Evolutionary conservation across 2,113 vertebrate genomes (phyloP), one percentile per base, ranked within the genome.

Genomic region (Chaetorhynchus papuensis): DNA sequence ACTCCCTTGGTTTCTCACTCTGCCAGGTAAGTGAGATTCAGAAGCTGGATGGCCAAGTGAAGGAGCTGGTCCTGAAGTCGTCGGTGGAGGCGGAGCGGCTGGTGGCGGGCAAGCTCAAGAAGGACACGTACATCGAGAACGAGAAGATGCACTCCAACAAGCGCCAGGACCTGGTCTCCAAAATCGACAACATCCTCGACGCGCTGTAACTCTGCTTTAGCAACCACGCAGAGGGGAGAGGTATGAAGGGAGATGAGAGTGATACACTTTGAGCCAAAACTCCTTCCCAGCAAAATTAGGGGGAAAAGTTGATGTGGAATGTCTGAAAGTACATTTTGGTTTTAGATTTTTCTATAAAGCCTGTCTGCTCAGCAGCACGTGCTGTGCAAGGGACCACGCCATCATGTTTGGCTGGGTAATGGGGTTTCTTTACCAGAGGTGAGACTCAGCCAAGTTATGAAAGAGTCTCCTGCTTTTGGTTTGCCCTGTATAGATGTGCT

Each of bases 81-180:
- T 99, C 98, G 0, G 98, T 98, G 50, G 99, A 99, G 96, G 99
- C 99, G 0, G 99, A 99, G 96, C 98, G 99, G 16, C 98, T 99
- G 95, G 99, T 99, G 53, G 99, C 99, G 0, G 99, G 99, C 39
- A 99, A 99, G 93, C 98, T 99, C 57, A 99, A 99, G 98, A 99
- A 99, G 96, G 99, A 99, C 90, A 98, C 98, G 0, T 99, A 99
- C 97, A 97, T 99, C 0, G 99, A 99, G 92, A 99, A 98, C 0
- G 99, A 99, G 96, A 99, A 99, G 98, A 98, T 97, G 59, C 98
- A 99, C 96, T 97, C 98, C 21, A 94, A 93, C 96, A 99, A 98
- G 98, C 98, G 99, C 39, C 99, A 99, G 93, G 99, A 99, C 96
- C 97, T 99, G 70, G 98, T 99, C 89, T 92, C 98, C 92, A 99